These are phyloP conservation scores for Pachypsylla venusta DNA, from an alignment of 1,140 invertebrate species.

Conservation along the genomic window DNA sequence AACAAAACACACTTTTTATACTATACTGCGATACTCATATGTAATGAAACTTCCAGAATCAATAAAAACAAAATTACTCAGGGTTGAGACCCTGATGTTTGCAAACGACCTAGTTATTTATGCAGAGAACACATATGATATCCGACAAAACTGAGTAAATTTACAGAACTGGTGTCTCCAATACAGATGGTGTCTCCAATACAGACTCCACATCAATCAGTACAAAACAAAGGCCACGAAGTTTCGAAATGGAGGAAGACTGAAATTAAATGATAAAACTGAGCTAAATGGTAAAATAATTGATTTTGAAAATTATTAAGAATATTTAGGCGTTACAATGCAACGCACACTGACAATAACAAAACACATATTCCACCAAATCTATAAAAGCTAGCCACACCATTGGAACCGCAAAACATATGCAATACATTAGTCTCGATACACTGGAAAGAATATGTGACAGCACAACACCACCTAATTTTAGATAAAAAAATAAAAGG, in stretches of 20 bases:
- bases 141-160: not conserved
- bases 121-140: not conserved
- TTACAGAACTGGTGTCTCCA: no score
- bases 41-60: not conserved
- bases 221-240: not conserved
- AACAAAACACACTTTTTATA: not conserved
- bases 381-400: not conserved
- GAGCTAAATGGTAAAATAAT: not conserved
- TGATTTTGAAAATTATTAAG: not conserved
- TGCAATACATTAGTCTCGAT: not conserved
- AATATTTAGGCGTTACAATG: constrained; percentile 5
- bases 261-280: not conserved
- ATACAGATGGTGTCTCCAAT: not conserved
- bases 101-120: not conserved
- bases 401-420: not conserved
- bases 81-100: not conserved
- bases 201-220: not conserved
- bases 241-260: not conserved
- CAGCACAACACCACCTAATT: not conserved
- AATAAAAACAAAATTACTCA: not conserved
- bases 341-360: not conserved
- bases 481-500: not conserved
- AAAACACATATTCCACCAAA: not conserved
- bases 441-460: not conserved
- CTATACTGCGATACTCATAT: not conserved